Percentiles rank a stretch among this genome's conserved stretches.
phyloP scores from a whole-genome alignment of 92 coral and sea anemone species.

The Porites rus region DNA sequence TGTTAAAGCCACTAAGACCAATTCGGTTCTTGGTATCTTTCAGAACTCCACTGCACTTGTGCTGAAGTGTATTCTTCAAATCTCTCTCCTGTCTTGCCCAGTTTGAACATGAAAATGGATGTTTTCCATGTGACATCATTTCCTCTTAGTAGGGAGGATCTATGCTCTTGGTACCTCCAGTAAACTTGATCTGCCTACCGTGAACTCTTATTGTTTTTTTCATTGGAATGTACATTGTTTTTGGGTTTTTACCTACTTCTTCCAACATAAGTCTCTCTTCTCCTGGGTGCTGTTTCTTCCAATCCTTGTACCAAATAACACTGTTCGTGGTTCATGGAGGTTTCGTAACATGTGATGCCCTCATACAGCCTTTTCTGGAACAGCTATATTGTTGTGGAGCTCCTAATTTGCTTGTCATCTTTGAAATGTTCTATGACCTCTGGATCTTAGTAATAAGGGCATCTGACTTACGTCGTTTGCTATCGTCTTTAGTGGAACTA shows the following conservation, averaged over 20 bases:
- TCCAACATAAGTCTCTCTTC: background rate
- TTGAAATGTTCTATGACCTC: constrained; percentile 61
- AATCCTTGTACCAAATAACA: background rate
- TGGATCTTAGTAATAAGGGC: constrained; percentile 54
- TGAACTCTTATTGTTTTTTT: background rate
- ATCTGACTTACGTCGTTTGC: constrained; percentile 16
- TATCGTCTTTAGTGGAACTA: constrained; percentile 12
- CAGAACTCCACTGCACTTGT: constrained; percentile 1
- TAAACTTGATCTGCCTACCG: constrained; percentile 9
- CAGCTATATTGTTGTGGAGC: constrained; percentile 22
- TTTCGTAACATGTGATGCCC: constrained; percentile 13
- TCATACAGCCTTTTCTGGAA: constrained; percentile 18
- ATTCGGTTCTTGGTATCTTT: background rate
- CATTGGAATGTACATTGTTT: constrained; percentile 30
- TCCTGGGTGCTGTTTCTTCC: constrained; percentile 26
- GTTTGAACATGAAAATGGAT: constrained; percentile 31
- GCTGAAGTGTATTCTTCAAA: constrained; percentile 39
- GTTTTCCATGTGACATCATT: constrained; percentile 25
- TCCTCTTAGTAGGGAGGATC: constrained; percentile 32
- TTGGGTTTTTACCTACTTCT: background rate
- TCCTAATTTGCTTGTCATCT: constrained; percentile 39
- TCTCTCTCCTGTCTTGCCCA: constrained; percentile 40
- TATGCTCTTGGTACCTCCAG: constrained; percentile 36
- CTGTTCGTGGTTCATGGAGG: background rate
- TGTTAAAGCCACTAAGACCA: constrained; percentile 49